Base-by-base conservation (phyloP, 2,113 vertebrate species). In the Cebidichthys violaceus region DNA sequence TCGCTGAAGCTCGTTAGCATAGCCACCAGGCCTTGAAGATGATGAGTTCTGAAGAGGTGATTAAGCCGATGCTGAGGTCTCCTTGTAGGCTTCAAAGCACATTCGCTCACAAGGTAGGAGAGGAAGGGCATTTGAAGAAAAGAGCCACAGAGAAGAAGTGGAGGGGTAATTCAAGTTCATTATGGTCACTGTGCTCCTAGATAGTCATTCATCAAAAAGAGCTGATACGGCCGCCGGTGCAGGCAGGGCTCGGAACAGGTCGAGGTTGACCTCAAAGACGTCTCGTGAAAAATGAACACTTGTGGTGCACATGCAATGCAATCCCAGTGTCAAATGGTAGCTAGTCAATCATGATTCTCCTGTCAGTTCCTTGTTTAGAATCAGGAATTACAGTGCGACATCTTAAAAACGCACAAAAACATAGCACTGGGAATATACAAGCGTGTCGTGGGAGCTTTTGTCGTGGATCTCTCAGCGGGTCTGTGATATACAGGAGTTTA, bases 11-110 rank as follows among this genome's bases (percentile, higher is more conserved):
- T 93, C 43, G 86, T 93, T 92, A 93, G 91, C 86, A 84, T 88
- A 72, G 91, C 88, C 91, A 91, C 82, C 87, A 86, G 92, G 87
- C 86, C 87, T 91, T 90, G 91, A 94, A 79, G 86, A 92, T 92
- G 89, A 93, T 90, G 92, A 88, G 61, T 89, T 87, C 81, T 92
- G 90, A 94, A 90, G 87, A 90, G 88, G 86, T 92, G 90, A 92
- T 94, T 92, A 92, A 92, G 89, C 70, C 85, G 76, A 87, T 75
- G 87, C 67, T 39, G 50, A 88, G 83, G 79, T 88, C 78, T n/a
- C 77, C 72, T 88, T 55, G 60, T 70, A 87, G 81, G 86, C 86
- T 87, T 89, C 71, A 84, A 76, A 88, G 90, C 75, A 75, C 55
- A 79, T 89, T 78, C 55, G 9, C 78, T 86, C 62, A 71, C 27